Percentiles rank a stretch among this genome's conserved stretches.
Conservation (phyloP, 2,113 vertebrate species). For the Epinephelus moara region DNA sequence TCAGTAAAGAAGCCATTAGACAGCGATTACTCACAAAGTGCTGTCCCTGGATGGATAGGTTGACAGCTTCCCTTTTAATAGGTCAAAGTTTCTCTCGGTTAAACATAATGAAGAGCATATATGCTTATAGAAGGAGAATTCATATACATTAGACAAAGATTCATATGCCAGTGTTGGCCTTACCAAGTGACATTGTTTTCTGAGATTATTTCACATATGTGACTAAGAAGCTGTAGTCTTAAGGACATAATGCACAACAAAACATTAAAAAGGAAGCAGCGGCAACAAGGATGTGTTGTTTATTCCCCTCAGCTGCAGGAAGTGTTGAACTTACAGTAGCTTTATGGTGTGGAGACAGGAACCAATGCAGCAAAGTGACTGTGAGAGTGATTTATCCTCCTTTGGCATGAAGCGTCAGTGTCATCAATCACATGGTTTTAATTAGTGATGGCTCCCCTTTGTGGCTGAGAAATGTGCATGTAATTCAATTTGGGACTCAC, state of each 20-base stretch:
- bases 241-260: slow-evolving; percentile 31
- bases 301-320: slow-evolving; percentile 48
- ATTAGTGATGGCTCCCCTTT: slow-evolving; percentile 86
- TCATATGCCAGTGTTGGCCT: slow-evolving; percentile 39
- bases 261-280: slow-evolving; percentile 12
- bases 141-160: slow-evolving; percentile 47
- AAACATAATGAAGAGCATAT: slow-evolving; percentile 64
- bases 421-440: slow-evolving; percentile 88
- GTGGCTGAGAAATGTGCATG: slow-evolving; percentile 87
- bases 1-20: slow-evolving; percentile 78
- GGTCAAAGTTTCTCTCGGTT: slow-evolving; percentile 71
- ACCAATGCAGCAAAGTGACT: slow-evolving; percentile 83
- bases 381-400: slow-evolving; percentile 78
- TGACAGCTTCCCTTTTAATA: slow-evolving; percentile 77
- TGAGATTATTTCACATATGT: slow-evolving; percentile 35
- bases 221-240: slow-evolving; percentile 31
- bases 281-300: not conserved
- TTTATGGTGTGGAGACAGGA: slow-evolving; percentile 67
- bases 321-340: slow-evolving; percentile 80
- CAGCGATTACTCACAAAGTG: slow-evolving; percentile 77
- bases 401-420: slow-evolving; percentile 75
- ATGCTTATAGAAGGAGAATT: slow-evolving; percentile 54
- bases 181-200: slow-evolving; percentile 57
- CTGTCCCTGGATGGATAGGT: slow-evolving; percentile 64
- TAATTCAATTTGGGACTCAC: slow-evolving; percentile 86